Evolutionary conservation across 2,113 vertebrate species (phyloP).

Genomic region (Sylvia atricapilla): DNA sequence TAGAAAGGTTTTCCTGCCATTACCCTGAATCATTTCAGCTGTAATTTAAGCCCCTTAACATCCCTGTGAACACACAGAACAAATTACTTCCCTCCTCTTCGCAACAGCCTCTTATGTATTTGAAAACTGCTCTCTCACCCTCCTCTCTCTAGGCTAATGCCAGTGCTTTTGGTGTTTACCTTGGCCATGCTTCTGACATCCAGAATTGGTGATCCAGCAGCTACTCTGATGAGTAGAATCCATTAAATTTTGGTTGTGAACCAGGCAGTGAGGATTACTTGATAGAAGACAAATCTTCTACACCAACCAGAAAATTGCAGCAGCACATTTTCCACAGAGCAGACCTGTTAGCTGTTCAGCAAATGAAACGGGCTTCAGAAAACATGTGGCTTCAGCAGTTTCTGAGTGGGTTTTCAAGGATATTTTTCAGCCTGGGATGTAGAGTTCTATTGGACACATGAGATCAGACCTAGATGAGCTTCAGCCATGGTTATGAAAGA

Average conservation of each 20-base stretch:
- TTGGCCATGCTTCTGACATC: neutral
- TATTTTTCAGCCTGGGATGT: neutral
- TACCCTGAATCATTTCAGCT: neutral
- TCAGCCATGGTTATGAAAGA: fast-evolving
- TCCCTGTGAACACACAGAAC: neutral
- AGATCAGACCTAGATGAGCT: neutral
- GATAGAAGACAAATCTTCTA: neutral
- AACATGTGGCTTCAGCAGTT: neutral
- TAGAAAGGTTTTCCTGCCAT: neutral
- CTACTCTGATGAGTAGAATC: neutral
- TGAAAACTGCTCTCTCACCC: neutral
- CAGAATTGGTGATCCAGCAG: neutral
- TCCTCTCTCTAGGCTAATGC: neutral
- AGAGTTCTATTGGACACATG: neutral
- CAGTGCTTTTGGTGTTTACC: neutral
- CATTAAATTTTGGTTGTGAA: neutral
- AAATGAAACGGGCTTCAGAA: neutral
- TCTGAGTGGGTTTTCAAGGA: neutral
- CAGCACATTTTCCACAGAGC: neutral
- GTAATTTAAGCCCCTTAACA: neutral
- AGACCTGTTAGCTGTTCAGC: neutral
- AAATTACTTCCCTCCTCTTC: neutral
- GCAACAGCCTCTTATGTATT: neutral
- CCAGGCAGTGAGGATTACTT: neutral
- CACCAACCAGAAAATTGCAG: neutral